Conservation (phyloP, 53 echinoderm and acorn worm species). For the Astropecten irregularis region DNA sequence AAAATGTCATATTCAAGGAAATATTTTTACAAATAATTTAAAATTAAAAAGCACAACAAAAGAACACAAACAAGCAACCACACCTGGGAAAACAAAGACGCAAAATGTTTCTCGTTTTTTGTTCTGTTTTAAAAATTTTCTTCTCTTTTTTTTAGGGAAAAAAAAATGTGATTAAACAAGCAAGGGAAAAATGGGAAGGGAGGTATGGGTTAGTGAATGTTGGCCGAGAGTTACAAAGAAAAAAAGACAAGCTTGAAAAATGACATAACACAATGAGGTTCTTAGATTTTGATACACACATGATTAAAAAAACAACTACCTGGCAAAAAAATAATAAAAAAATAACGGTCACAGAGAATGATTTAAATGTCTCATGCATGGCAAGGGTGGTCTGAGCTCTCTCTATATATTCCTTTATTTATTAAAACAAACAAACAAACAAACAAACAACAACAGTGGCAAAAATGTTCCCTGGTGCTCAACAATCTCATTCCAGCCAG, state of each 20-base stretch:
- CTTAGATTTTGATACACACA: no score
- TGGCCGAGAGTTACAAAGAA: constrained; percentile 27
- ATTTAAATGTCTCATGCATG: constrained; percentile 55
- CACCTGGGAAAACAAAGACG: constrained; percentile 47
- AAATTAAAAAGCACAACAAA: constrained; percentile 45
- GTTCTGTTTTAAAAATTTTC: not conserved
- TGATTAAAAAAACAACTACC: constrained; percentile 6
- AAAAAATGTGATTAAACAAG: constrained; percentile 5
- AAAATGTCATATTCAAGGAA: constrained; percentile 27
- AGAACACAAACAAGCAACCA: constrained; percentile 58
- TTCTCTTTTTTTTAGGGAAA: not conserved
- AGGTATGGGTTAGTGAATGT: constrained; percentile 47
- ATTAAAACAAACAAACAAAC: no score
- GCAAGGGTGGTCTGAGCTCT: constrained; percentile 19
- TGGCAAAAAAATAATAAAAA: constrained; percentile 19
- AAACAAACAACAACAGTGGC: no score
- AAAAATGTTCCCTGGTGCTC: no score
- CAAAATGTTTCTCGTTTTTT: not conserved
- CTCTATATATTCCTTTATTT: no score
- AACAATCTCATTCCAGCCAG: no score
- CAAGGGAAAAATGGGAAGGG: not conserved
- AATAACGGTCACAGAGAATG: no score
- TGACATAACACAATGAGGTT: constrained; percentile 28
- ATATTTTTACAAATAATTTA: no score
- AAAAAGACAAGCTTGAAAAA: constrained; percentile 13